Percentiles rank a stretch among this genome's conserved stretches.
phyloP scores from a whole-genome alignment of 2,113 vertebrate genomes.

The Phylloscopus trochilus region DNA sequence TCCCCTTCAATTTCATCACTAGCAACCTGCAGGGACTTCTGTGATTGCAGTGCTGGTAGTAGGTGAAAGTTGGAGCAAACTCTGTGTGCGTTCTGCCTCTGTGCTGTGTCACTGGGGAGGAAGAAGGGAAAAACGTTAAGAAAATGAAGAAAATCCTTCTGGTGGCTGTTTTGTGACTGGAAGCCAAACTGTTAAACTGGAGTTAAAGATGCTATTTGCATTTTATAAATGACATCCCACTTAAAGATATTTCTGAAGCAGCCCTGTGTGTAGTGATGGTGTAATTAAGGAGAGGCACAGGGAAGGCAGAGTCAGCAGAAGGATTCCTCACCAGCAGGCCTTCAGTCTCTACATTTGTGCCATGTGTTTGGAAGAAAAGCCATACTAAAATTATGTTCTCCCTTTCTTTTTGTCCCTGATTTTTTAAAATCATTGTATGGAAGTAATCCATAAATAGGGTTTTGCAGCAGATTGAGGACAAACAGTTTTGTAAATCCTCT shows the following conservation, averaged over 20 bases:
- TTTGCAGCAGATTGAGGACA: background rate
- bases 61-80: background rate
- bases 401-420: background rate
- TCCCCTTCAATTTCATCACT: background rate
- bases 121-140: background rate
- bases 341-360: background rate
- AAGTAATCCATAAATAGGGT: background rate
- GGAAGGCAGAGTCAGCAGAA: constrained; percentile 15
- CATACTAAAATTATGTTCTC: background rate
- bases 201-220: background rate
- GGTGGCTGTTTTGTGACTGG: background rate
- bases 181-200: background rate
- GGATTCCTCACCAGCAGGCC: background rate
- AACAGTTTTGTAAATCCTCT: background rate
- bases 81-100: background rate
- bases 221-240: background rate
- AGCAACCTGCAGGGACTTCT: background rate
- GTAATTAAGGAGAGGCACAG: background rate
- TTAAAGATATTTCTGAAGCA: constrained; percentile 21
- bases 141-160: background rate
- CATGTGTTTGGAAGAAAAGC: background rate
- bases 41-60: background rate
- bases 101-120: background rate
- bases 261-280: background rate
- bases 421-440: background rate